Conservation (phyloP, 2,888 invertebrate species). For the Bugulina stolonifera region DNA sequence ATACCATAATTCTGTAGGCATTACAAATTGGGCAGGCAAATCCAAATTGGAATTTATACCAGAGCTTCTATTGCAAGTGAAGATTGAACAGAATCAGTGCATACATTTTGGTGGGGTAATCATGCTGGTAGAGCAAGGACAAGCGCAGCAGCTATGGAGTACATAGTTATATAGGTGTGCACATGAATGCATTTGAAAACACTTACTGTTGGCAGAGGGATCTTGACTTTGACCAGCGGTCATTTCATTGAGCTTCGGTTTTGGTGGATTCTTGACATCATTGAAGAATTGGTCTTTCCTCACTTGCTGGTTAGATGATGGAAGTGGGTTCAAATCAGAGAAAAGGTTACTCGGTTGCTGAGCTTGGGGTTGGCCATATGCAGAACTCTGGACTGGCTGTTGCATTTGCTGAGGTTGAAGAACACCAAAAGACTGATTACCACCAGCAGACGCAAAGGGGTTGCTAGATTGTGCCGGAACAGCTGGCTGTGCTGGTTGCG, state of each 20-base stretch:
- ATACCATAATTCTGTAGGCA: no score
- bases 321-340: constrained; percentile 19
- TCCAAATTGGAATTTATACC: no score
- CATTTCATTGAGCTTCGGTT: constrained; percentile 38
- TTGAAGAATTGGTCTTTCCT: constrained; percentile 36
- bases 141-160: no score
- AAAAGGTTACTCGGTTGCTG: background rate
- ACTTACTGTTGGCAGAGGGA: constrained; percentile 6
- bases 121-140: no score
- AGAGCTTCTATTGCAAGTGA: no score
- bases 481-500: background rate
- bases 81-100: no score
- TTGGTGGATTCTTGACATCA: constrained; percentile 33
- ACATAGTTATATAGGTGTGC: no score
- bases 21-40: no score
- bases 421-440: background rate
- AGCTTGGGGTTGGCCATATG: background rate
- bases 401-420: background rate
- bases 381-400: background rate
- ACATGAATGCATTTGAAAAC: no score
- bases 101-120: no score
- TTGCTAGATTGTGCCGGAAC: background rate
- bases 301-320: constrained; percentile 1
- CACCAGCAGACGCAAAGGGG: constrained; percentile 6
- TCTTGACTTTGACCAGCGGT: constrained; percentile 31